Evolutionary conservation across 1,140 invertebrate species (phyloP), one percentile per base, ranked within the genome.

Genomic region (Akabosia matsudoensis): DNA sequence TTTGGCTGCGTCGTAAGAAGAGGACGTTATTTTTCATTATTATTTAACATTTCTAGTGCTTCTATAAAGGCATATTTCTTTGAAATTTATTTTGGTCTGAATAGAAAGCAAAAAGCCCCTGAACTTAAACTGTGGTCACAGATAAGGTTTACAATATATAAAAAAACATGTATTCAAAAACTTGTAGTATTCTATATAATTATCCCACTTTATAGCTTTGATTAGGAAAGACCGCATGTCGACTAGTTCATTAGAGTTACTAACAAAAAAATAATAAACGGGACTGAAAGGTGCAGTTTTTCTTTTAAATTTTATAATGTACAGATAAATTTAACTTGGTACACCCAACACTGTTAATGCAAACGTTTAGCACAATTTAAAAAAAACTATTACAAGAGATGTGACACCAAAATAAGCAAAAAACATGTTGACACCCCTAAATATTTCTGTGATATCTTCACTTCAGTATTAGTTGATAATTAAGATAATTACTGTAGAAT

Each of bases 91-190:
- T 24, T 61, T 67, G 28, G 24, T 67, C 61, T 67, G 10, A 67
- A 4, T 30, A 67, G 61, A 67, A 67, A 30, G 24, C 24, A 67
- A 67, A 67, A 67, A 30, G 26, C 61, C 28, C 61, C 31, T 2
- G 31, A 67, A 67, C n/a, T n/a, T 67, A 67, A 67, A 28, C 22
- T 67, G 61, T 30, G 24, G 61, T 67, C 61, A 67, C 61, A 67
- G 61, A 67, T 22, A 67, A 67, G 61, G 61, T 67, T 67, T 67
- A 4, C n/a, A n/a, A 45, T 45, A 7, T 7, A 45, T 45, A 10
- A 45, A 45, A 10, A 18, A 61, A 13, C 16, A 14, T 61, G 4
- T 61, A 61, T 61, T 3, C 10, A 61, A 10, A n/a, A 14, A 4
- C 7, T 61, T 61, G n/a, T n/a, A 61, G 7, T 61, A 24, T 61